Conservation (phyloP, 2,797 vertebrate genomes). For the Monodelphis domestica region DNA sequence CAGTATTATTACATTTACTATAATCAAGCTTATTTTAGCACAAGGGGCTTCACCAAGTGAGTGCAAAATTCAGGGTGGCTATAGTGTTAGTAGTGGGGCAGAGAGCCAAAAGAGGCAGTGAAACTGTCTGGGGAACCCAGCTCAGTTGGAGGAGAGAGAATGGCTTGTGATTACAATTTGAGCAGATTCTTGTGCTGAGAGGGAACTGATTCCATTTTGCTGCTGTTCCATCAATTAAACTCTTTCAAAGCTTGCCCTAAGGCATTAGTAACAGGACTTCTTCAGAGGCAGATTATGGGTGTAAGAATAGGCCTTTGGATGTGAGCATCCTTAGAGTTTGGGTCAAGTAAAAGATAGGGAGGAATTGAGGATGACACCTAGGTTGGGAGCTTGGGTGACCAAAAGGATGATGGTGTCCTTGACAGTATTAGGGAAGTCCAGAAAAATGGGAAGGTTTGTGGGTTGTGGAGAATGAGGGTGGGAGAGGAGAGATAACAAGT, state of each 20-base stretch:
- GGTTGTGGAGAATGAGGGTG: too few species aligned
- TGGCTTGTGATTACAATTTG: constrained; percentile 84
- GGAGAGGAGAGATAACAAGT: background rate
- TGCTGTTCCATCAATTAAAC: constrained; percentile 82
- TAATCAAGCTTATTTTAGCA: background rate
- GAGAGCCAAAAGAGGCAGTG: constrained; percentile 14
- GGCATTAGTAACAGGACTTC: constrained; percentile 51
- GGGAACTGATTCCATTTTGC: constrained; percentile 83
- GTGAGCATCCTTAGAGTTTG: background rate
- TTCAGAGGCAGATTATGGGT: constrained; percentile 37
- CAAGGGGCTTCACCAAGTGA: background rate
- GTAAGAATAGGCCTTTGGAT: background rate
- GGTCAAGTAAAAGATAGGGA: background rate
- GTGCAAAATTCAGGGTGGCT: constrained; percentile 9
- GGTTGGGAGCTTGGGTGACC: background rate
- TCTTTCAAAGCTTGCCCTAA: constrained; percentile 48
- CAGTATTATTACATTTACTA: background rate
- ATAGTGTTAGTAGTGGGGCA: background rate
- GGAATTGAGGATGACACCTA: background rate
- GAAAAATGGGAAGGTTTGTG: too few species aligned
- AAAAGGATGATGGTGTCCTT: background rate
- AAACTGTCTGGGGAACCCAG: background rate
- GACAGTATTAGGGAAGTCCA: background rate
- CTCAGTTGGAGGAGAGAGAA: constrained; percentile 43
- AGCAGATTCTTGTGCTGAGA: constrained; percentile 83